Percentiles rank a stretch among this genome's conserved stretches.
Conservation (phyloP, 35 echinoderm and acorn worm genomes). For the Holothuria glaberrima region DNA sequence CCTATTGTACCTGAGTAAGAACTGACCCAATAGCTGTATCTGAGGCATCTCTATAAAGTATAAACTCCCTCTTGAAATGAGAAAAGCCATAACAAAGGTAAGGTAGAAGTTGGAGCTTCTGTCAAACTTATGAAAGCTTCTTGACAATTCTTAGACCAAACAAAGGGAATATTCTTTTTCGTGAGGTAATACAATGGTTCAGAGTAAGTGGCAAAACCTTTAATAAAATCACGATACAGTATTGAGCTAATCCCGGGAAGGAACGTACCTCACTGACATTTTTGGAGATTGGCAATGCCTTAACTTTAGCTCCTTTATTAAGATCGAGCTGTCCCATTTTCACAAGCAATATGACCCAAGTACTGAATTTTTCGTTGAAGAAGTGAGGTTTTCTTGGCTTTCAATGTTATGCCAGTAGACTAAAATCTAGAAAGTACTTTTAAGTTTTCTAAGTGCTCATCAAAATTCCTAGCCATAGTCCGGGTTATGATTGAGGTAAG, state of each 20-base stretch:
- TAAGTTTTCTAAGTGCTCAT: constrained; percentile 41
- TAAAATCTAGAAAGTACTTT: constrained; percentile 46
- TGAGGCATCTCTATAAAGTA: constrained; percentile 49
- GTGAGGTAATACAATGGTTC: constrained; percentile 44
- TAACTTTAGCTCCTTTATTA: constrained; percentile 46
- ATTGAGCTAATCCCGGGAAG: constrained; percentile 62
- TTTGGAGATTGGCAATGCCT: constrained; percentile 49
- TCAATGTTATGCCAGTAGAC: constrained; percentile 55
- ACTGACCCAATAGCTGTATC: constrained; percentile 40
- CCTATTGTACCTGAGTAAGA: constrained; percentile 31
- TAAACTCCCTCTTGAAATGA: constrained; percentile 23
- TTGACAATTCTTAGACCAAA: constrained; percentile 58
- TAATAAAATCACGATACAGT: constrained; percentile 56
- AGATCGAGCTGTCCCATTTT: constrained; percentile 59
- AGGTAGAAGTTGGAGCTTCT: not conserved
- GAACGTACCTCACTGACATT: constrained; percentile 41
- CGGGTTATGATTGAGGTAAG: no score
- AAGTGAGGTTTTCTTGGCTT: constrained; percentile 59
- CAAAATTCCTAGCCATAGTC: constrained; percentile 68
- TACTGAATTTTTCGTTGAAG: constrained; percentile 26
- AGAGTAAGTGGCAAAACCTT: constrained; percentile 52
- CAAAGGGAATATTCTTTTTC: constrained; percentile 20
- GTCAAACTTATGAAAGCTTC: constrained; percentile 56
- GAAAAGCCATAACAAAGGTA: constrained; percentile 22
- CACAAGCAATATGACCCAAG: constrained; percentile 57